Evolutionary conservation across 2,888 invertebrate genomes (phyloP).

Genomic region (Liopterus haemorrhoidalis): DNA sequence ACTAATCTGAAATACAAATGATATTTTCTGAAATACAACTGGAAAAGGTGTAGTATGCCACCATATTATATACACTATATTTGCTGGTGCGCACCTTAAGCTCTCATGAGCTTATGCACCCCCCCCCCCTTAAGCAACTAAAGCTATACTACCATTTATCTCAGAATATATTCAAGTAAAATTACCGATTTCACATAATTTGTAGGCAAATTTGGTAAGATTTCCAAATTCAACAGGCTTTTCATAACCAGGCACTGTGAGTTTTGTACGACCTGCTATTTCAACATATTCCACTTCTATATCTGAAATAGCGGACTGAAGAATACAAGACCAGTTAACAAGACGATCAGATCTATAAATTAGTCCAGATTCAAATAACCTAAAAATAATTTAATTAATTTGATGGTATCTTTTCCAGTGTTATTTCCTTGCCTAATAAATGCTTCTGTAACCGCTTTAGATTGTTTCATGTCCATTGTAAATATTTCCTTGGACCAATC

Average conservation of each 20-base stretch:
- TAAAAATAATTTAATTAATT: slow-evolving; percentile 10
- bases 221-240: slow-evolving; percentile 86
- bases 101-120: too few relatives aligned
- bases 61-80: neutral
- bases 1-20: slow-evolving; percentile 4
- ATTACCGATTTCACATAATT: slow-evolving; percentile 55
- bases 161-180: too few relatives aligned
- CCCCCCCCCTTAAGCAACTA: too few relatives aligned
- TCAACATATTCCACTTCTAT: slow-evolving; percentile 97
- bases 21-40: neutral
- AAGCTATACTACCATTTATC: too few relatives aligned
- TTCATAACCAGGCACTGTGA: slow-evolving; percentile 88
- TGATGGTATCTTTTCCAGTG: neutral
- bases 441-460: slow-evolving; percentile 86
- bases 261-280: slow-evolving; percentile 73
- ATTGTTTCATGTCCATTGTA: slow-evolving; percentile 91
- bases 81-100: too few relatives aligned
- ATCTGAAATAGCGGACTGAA: slow-evolving; percentile 97
- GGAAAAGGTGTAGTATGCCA: neutral
- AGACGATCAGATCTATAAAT: slow-evolving; percentile 91
- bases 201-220: slow-evolving; percentile 87
- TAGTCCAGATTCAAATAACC: slow-evolving; percentile 53
- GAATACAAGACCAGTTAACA: slow-evolving; percentile 97
- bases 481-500: slow-evolving; percentile 94
- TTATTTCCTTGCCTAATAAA: slow-evolving; percentile 57